Evolutionary conservation across 1,140 invertebrate genomes (phyloP).

Genomic region (Panagrolaimus sp.): DNA sequence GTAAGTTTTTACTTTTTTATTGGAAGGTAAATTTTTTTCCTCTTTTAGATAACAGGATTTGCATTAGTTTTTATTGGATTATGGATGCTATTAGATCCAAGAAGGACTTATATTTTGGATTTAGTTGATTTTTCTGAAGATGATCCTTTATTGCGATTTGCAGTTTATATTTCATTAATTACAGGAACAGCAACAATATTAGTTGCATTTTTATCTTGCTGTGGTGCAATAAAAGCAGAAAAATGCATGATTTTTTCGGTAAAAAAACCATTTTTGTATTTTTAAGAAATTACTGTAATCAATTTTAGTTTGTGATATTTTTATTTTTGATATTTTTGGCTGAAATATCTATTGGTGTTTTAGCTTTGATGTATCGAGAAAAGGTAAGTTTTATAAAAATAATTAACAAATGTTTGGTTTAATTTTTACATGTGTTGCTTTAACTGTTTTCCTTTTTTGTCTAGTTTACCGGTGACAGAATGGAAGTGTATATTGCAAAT

Average conservation of each 20-base stretch:
- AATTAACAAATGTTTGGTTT: not conserved
- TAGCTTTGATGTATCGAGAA: slow-evolving; percentile 42
- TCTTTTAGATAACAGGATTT: not conserved
- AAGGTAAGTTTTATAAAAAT: slow-evolving; percentile 38
- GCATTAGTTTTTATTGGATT: slow-evolving; percentile 23
- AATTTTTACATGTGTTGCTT: slow-evolving; percentile 13
- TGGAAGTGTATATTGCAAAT: slow-evolving; percentile 52
- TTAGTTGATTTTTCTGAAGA: slow-evolving; percentile 51
- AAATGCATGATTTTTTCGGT: slow-evolving; percentile 38
- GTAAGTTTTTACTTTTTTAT: not conserved
- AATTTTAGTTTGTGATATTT: slow-evolving; percentile 43
- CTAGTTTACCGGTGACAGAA: slow-evolving; percentile 48
- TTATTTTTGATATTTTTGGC: slow-evolving; percentile 43
- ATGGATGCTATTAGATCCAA: slow-evolving; percentile 48
- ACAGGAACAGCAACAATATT: slow-evolving; percentile 30
- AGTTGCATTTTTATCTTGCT: slow-evolving; percentile 36
- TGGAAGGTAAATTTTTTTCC: too few relatives aligned
- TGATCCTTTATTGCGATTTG: slow-evolving; percentile 40
- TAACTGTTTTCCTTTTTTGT: slow-evolving; percentile 19
- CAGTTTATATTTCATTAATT: slow-evolving; percentile 31
- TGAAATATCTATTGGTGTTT: slow-evolving; percentile 37
- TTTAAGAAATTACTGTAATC: slow-evolving; percentile 24
- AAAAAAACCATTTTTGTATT: slow-evolving; percentile 5
- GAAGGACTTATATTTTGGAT: slow-evolving; percentile 35
- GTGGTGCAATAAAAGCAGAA: slow-evolving; percentile 40